Base-by-base conservation (phyloP, 1,140 invertebrate genomes). In the Drosophila teissieri region DNA sequence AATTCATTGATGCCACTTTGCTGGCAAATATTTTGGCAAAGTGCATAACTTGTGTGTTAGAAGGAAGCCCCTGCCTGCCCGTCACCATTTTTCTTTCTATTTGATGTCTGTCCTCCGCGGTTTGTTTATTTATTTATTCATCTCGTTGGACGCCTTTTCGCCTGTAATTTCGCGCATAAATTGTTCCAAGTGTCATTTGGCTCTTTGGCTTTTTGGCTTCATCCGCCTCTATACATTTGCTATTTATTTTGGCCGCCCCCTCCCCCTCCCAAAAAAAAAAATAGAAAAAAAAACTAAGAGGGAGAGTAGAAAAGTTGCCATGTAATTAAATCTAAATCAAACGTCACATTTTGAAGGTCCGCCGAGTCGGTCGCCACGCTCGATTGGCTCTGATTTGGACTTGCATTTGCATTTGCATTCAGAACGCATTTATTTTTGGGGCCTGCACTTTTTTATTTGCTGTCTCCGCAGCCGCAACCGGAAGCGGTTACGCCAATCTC, bases 241-340 rank as follows among this genome's bases (percentile, higher is more conserved):
- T 65, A 65, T 68, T 53, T 68, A 45, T 68, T 65, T 68, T 68
- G 46, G 64, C 64, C 31, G 65, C 46, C 1, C 19, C 19, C n/a
- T n/a, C 19, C 19, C 19, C 19, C 19, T 19, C 19, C 1, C 19
- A 19, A 19, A 19, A 19, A 19, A 19, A 19, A 19, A 19, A 19
- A 19, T 19, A 19, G 1, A 19, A 19, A 19, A 19, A 68, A 53
- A 54, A 46, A 14, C 8, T 10, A 45, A 39, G 2, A 34, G 48
- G 51, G 58, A 62, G 57, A 60, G 49, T 34, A 31, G 54, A 77
- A 78, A 74, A 82, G 63, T 75, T 86, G 72, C 83, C 83, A 88
- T 88, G 83, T 88, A 88, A 88, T 88, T 88, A 88, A 88, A 88
- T 88, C 83, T 88, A 88, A 88, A 88, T 88, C 80, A 89, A 88